Evolutionary conservation across 1,140 invertebrate species (phyloP), one percentile per base, ranked within the genome.

Genomic region (Drosophila triauraria): DNA sequence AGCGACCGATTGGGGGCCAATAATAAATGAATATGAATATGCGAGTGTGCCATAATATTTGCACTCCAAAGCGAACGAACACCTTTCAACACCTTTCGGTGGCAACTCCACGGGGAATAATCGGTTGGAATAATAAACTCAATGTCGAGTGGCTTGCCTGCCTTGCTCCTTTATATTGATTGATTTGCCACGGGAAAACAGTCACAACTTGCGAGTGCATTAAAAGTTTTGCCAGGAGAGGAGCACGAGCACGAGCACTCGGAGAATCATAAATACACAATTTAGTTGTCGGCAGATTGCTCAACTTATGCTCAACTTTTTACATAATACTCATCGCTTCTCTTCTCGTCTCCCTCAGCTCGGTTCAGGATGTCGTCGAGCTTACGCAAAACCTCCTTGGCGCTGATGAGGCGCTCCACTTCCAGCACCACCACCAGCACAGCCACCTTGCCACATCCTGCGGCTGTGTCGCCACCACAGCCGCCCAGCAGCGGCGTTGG

Each of bases 371-470:
- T 92, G 91, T 91, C 91, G 91, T 91, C 91, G 50, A 56, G 78
- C 54, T 72, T 92, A 82, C 51, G 82, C 58, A 84, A 84, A 71
- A 85, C 79, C 56, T 80, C 87, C 20, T 56, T 75, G 46, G 79
- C 88, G 47, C 75, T 93, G 60, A 86, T 91, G 56, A 91, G 80
- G 42, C 85, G 92, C 44, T 80, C 76, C 40, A 77, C 88, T 15
- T 92, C 74, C 23, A 74, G 64, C 20, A 20, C 20, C 20, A 20
- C 40, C 20, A 58, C 79, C 8, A 65, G 54, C 47, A 27, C 40
- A 6, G 47, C 75, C 50, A 46, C 67, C 27, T 32, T 81, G 65
- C 75, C 82, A 10, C 51, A 65, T 35, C 44, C 61, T 32, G 57
- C 54, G 4, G 65, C 47, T 3, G 65, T 42, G 8, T 51, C 65